Conservation (phyloP, 2,797 vertebrate genomes). For the Halcyon leucocephala region DNA sequence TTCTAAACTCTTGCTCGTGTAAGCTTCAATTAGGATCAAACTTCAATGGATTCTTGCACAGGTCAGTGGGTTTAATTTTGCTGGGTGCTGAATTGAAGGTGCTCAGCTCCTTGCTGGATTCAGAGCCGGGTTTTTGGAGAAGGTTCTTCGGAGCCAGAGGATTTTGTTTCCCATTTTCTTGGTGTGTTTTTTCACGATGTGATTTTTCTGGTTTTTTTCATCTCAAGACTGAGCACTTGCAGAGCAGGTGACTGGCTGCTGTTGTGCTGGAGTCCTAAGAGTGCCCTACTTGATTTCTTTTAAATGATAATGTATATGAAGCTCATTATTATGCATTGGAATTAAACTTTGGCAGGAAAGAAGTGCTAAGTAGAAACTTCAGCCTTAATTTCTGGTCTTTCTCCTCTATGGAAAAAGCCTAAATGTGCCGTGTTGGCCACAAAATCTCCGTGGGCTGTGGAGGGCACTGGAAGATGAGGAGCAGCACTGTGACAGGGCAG, state of each 20-base stretch:
- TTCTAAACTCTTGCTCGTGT: constrained; percentile 4
- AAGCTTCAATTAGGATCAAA: constrained; percentile 30
- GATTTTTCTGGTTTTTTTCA: not conserved
- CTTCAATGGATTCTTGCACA: not conserved
- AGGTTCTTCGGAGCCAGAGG: not conserved
- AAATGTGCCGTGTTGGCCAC: not conserved
- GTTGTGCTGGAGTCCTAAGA: not conserved
- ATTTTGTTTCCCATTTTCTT: not conserved
- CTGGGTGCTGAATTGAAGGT: constrained; percentile 1
- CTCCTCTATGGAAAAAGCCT: not conserved
- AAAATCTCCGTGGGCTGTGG: not conserved
- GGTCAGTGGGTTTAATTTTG: constrained; percentile 20
- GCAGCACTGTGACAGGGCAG: not conserved
- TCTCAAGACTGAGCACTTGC: not conserved
- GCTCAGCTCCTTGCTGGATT: not conserved
- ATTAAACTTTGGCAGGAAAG: not conserved
- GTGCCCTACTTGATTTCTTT: not conserved
- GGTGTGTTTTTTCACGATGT: not conserved
- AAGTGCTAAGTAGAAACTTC: not conserved
- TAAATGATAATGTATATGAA: not conserved
- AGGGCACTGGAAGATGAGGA: not conserved
- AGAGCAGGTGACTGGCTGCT: not conserved
- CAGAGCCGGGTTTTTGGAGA: not conserved
- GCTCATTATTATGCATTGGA: constrained; percentile 18
- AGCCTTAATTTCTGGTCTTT: not conserved